These are phyloP conservation scores for Sphyrna mokarran DNA, from an alignment of 2,113 vertebrate genomes.

Conservation along the genomic window DNA sequence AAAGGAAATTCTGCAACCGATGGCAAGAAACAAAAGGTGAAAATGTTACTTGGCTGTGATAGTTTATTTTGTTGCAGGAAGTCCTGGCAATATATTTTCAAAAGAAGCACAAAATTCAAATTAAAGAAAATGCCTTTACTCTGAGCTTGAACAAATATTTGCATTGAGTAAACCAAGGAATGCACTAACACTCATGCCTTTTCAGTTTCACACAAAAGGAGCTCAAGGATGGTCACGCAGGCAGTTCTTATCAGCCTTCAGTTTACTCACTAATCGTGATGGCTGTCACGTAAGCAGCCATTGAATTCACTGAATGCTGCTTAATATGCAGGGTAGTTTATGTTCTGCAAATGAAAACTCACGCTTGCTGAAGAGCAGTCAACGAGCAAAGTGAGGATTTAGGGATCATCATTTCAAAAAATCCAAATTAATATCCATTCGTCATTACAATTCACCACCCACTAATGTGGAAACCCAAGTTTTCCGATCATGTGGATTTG, in stretches of 20 bases:
- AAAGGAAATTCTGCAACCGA: background rate
- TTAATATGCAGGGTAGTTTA: background rate
- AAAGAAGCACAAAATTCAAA: background rate
- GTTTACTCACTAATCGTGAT: background rate
- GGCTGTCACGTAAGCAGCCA: conserved; percentile 1
- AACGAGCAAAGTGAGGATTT: background rate
- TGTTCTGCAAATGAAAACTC: background rate
- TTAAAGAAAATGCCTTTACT: background rate
- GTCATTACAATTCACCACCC: background rate
- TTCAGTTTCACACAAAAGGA: background rate
- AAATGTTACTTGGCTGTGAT: background rate
- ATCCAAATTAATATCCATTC: background rate
- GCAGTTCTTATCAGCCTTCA: background rate
- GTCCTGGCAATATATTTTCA: background rate
- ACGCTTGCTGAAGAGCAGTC: background rate
- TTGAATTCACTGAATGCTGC: background rate
- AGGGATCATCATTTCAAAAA: background rate
- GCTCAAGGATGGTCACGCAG: background rate
- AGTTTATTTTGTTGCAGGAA: background rate
- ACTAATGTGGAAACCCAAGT: background rate
- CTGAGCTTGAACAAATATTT: conserved; percentile 5
- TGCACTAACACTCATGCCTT: background rate
- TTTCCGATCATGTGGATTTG: background rate
- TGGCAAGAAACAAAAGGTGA: background rate
- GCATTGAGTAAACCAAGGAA: conserved; percentile 3